Base-by-base conservation (phyloP, 2,888 invertebrate species). In the Acanthosepion lycidas region DNA sequence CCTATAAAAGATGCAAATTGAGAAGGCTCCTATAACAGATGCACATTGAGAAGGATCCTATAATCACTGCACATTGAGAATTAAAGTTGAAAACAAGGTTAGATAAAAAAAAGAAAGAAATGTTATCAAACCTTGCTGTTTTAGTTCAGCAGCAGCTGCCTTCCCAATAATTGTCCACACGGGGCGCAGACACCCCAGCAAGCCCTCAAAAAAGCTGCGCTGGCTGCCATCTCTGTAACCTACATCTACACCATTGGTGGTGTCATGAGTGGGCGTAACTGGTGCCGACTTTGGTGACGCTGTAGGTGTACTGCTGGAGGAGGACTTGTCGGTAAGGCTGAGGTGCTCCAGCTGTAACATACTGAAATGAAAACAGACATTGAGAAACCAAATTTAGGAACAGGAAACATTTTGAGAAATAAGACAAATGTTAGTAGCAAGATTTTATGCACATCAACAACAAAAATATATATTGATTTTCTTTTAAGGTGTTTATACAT, bases 81-180 rank as follows among this genome's bases (percentile, higher is more conserved):
- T 51, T 51, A 51, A 51, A 15, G 51, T 51, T 51, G 6, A 51
- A 15, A 51, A 51, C 51, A 51, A 51, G 8, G 15, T 51, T 15
- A 51, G 6, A 42, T 42, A 33, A 78, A n/a, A 78, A n/a, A n/a
- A 78, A n/a, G 18, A n/a, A 1, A 4, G 5, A 78, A 33, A 12
- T 33, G 12, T 78, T 26, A n/a, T 59, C n/a, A 26, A 91, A 96
- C 97, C 97, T 96, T 97, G 97, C 95, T 97, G 96, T 95, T 97
- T 97, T 91, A 97, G 96, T 95, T 97, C 97, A 51, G 96, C 97
- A 20, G 96, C 96, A 49, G 97, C 96, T 93, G 98, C 98, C 97
- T 98, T 99, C 94, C 98, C 98, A 95, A 99, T 98, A 96, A 99
- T 98, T n/a, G 98, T 98, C 97, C 99, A 98, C 23, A 99, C 98